Conservation (phyloP, 1,140 invertebrate species). For the Trichomalopsis sarcophagae region DNA sequence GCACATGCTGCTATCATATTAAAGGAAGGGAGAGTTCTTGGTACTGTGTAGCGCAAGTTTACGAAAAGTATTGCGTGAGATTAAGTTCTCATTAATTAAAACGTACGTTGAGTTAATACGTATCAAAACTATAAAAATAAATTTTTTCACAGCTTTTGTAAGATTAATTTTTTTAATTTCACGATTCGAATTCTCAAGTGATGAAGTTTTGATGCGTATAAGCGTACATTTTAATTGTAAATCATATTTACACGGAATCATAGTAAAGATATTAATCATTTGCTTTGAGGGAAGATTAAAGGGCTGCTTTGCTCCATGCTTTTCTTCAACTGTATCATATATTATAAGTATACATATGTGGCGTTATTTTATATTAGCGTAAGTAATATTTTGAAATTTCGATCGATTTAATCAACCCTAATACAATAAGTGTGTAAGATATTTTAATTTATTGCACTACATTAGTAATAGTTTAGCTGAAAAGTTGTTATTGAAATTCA, state of each 20-base stretch:
- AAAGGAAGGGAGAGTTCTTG: conserved; percentile 35
- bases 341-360: background rate
- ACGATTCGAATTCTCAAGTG: background rate
- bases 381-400: background rate
- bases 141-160: background rate
- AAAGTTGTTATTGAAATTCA: background rate
- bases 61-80: background rate
- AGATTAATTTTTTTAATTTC: background rate
- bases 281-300: background rate
- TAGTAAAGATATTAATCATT: background rate
- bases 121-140: background rate
- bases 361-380: conserved; percentile 1
- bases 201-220: background rate
- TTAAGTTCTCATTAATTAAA: background rate
- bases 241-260: too few relatives aligned
- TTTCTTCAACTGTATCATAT: conserved; percentile 14
- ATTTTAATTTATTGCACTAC: background rate
- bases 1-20: conserved; percentile 70
- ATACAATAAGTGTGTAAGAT: background rate
- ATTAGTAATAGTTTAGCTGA: background rate
- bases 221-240: background rate
- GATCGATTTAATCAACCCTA: background rate
- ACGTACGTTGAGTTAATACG: background rate
- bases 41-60: background rate
- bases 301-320: background rate